These are phyloP conservation scores for Catalaphyllia jardinei DNA, from an alignment of 64 coral and sea anemone genomes.

Conservation along the genomic window DNA sequence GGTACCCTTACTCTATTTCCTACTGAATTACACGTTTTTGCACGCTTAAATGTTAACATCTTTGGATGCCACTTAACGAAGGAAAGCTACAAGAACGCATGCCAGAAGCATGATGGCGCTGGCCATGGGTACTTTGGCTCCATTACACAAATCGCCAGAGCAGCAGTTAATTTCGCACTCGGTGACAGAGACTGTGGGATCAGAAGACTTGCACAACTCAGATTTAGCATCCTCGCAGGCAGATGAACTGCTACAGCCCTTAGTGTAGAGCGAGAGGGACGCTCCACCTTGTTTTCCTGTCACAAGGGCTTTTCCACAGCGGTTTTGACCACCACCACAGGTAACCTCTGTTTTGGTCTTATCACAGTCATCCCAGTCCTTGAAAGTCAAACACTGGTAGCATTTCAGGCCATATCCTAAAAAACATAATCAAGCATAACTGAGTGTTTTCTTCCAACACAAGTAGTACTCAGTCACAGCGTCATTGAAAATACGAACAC, in stretches of 20 bases:
- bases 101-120: constrained; percentile 5
- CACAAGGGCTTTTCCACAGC: not conserved
- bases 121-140: not conserved
- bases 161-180: not conserved
- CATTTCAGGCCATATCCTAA: not conserved
- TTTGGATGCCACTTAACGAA: not conserved
- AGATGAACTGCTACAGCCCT: not conserved
- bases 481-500: no score
- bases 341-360: not conserved
- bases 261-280: not conserved
- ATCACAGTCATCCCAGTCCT: not conserved
- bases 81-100: constrained; percentile 5
- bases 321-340: not conserved
- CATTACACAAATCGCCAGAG: constrained; percentile 1
- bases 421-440: not conserved
- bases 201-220: not conserved
- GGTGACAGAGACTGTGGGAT: not conserved
- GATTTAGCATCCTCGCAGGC: not conserved
- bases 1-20: no score
- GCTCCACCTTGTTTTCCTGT: not conserved
- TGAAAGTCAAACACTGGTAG: not conserved
- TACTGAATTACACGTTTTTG: no score
- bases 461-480: no score
- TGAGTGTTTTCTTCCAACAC: no score
- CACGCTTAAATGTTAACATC: no score